phyloP scores from a whole-genome alignment of 2,113 vertebrate species.

The Melanostigma gelatinosum region DNA sequence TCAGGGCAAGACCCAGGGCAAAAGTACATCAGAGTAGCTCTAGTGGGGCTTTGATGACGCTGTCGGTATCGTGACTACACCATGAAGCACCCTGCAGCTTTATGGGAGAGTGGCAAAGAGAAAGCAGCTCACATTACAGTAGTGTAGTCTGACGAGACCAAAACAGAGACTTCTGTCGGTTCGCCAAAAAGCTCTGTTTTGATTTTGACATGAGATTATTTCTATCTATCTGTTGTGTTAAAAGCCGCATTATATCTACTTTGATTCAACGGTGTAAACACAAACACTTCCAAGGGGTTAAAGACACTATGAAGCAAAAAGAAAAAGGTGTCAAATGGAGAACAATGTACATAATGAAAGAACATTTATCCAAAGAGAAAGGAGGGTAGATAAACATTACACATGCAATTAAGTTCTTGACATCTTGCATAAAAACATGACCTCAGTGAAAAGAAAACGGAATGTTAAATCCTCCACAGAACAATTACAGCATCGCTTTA shows the following conservation, averaged over 20 bases:
- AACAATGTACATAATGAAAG: neutral
- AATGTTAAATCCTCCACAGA: neutral
- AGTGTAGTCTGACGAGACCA: constrained; percentile 10
- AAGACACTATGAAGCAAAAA: neutral
- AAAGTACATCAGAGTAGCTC: neutral
- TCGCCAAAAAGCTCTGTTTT: neutral
- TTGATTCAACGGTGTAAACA: constrained; percentile 14
- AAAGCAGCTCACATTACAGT: neutral
- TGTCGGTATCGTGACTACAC: neutral
- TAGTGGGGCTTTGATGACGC: neutral
- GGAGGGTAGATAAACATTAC: constrained; percentile 37
- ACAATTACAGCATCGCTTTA: neutral
- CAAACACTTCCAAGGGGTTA: neutral
- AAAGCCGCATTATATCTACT: constrained; percentile 24
- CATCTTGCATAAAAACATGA: constrained; percentile 49
- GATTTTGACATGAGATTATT: neutral
- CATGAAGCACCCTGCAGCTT: neutral
- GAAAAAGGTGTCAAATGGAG: neutral
- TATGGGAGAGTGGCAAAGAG: neutral
- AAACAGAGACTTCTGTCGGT: neutral
- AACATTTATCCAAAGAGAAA: neutral
- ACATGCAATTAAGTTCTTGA: constrained; percentile 36
- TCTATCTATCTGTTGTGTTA: neutral
- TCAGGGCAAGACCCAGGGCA: neutral
- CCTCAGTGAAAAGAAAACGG: constrained; percentile 17